Base-by-base conservation (phyloP, 1,140 invertebrate genomes). In the Trissolcus basalis region DNA sequence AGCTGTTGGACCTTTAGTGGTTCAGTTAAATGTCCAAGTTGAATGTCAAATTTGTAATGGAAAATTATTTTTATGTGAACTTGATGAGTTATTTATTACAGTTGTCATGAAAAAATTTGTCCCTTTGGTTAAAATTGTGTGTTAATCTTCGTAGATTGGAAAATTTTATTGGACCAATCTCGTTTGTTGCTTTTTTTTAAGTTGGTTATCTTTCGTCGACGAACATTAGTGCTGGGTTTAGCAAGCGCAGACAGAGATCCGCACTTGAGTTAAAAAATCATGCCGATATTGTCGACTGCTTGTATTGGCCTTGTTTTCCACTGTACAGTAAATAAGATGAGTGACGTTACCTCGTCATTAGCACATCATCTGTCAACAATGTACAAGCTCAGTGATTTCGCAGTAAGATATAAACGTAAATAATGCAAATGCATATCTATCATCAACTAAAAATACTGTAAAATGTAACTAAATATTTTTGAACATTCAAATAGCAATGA, bases 341-440 rank as follows among this genome's bases (percentile, higher is more conserved):
- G 55, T 73, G 76, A 78, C 65, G 55, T 68, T 71, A 56, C 44
- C 63, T 77, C 65, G 61, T 78, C 67, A 69, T 78, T 78, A 78
- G 56, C 65, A 64, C 63, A 54, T 65, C 64, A 70, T 78, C 75
- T 59, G 68, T 77, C 75, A 77, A 63, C 75, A 77, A 68, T 58
- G 63, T 58, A 61, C 75, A 45, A 53, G 61, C 63, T 64, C 49
- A 15, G 45, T 12, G 59, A 64, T 72, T 72, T 71, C 61, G 51
- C 58, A 11, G 53, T 13, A 39, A 63, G 58, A 47, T 74, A 67
- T 68, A 67, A 68, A 58, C 48, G 61, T 72, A 60, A 67, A 68
- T 63, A 68, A 63, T 63, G 45, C 19, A 11, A 54, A 73, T 55
- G 61, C 55, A 61, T 60, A 60, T 60, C 12, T 6, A 68, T 43